phyloP scores from a whole-genome alignment of 2,888 invertebrate genomes.

The Drosophila emarginata region DNA sequence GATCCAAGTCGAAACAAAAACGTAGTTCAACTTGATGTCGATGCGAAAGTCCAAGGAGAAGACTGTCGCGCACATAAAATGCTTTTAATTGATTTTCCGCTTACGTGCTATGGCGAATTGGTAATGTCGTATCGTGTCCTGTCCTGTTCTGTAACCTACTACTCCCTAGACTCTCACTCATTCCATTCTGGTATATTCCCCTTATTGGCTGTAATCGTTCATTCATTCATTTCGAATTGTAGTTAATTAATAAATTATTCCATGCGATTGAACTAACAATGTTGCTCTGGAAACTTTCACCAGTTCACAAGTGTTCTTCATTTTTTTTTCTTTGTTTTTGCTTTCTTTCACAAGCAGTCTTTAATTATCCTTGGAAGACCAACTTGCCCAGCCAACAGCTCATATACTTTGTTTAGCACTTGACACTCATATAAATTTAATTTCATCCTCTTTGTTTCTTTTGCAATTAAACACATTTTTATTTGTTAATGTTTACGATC shows the following conservation, averaged over 20 bases:
- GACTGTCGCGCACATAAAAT: constrained; percentile 75
- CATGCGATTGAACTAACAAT: constrained; percentile 75
- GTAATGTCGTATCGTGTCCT: constrained; percentile 35
- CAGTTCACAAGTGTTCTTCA: constrained; percentile 29
- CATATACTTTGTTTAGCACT: constrained; percentile 15
- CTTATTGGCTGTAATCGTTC: constrained; percentile 59
- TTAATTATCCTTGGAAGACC: constrained; percentile 48
- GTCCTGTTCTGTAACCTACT: neutral
- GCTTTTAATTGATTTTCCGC: constrained; percentile 76
- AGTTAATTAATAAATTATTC: constrained; percentile 78
- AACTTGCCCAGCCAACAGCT: constrained; percentile 9
- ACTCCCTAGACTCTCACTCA: constrained; percentile 19
- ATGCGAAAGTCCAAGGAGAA: constrained; percentile 40
- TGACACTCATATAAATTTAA: constrained; percentile 49
- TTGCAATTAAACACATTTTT: constrained; percentile 72
- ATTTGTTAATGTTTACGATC: constrained; percentile 48
- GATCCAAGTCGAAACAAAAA: constrained; percentile 1
- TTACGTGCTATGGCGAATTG: constrained; percentile 70
- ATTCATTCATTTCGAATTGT: constrained; percentile 77
- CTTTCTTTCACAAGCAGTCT: constrained; percentile 23
- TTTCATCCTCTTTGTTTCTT: constrained; percentile 23
- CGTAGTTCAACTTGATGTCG: constrained; percentile 5
- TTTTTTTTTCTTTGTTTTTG: neutral
- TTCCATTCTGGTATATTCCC: neutral
- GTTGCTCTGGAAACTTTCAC: constrained; percentile 52